Percentiles rank a stretch among this genome's conserved stretches.
Evolutionary conservation across 2,113 vertebrate genomes (phyloP).

Genomic region (Caranx melampygus): DNA sequence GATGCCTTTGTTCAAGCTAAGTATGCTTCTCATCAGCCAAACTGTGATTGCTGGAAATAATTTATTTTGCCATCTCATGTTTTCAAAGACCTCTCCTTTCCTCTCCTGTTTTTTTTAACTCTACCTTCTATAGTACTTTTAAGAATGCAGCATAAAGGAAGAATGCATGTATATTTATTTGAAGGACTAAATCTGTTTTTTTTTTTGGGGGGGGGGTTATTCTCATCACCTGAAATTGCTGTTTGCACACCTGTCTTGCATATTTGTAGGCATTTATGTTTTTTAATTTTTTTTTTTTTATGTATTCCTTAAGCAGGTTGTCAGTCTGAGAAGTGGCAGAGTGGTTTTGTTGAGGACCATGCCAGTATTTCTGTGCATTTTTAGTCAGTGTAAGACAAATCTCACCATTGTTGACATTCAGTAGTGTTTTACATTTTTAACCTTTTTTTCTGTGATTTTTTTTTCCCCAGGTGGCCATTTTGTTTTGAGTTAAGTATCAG

Average conservation of each 20-base stretch:
- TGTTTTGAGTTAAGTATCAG: neutral
- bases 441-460: constrained; percentile 2
- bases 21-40: constrained; percentile 41
- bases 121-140: constrained; percentile 42
- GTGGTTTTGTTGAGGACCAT: constrained; percentile 5
- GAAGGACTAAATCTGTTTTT: constrained; percentile 40
- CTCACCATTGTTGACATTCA: constrained; percentile 9
- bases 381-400: constrained; percentile 50
- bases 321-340: constrained; percentile 28
- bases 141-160: constrained; percentile 44
- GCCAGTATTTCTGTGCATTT: constrained; percentile 41
- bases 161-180: constrained; percentile 76
- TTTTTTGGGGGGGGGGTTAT: neutral
- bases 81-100: constrained; percentile 23
- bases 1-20: constrained; percentile 47
- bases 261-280: constrained; percentile 36
- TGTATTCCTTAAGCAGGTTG: constrained; percentile 24
- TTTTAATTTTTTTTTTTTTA: constrained; percentile 44
- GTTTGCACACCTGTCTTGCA: constrained; percentile 67
- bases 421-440: constrained; percentile 17
- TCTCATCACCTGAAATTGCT: constrained; percentile 51
- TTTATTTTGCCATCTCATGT: constrained; percentile 40
- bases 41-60: constrained; percentile 37
- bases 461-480: neutral
- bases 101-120: constrained; percentile 32